A percentile compares a stretch with the other conserved stretches of the same genome.
phyloP scores from a whole-genome alignment of 2,113 vertebrate species.

The Megalops atlanticus region DNA sequence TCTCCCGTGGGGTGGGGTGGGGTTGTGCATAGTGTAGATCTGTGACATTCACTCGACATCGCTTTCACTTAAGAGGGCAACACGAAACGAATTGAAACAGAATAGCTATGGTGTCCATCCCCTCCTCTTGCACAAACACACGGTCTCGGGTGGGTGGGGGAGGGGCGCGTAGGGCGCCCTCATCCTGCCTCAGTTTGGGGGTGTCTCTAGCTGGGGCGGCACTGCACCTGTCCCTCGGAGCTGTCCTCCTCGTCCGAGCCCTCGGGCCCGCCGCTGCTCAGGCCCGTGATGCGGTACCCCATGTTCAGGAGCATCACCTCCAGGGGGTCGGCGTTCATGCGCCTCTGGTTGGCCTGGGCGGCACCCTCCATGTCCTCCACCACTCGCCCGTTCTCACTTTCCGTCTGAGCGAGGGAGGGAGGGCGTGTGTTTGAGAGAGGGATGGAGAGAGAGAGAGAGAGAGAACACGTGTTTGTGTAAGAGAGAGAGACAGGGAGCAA shows the following conservation, averaged over 20 bases:
- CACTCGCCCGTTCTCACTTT: conserved; percentile 85
- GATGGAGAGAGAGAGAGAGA: neutral
- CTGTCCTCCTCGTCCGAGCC: conserved; percentile 93
- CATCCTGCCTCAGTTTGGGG: conserved; percentile 61
- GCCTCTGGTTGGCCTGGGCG: conserved; percentile 93
- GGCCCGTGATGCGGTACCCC: conserved; percentile 96
- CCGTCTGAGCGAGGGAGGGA: conserved; percentile 68
- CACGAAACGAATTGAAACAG: conserved; percentile 45
- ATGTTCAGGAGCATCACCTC: conserved; percentile 99
- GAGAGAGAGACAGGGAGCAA: too few relatives aligned
- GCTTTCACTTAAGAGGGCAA: too few relatives aligned
- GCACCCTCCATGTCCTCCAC: conserved; percentile 97
- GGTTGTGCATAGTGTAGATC: conserved; percentile 66
- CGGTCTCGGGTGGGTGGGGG: conserved; percentile 24
- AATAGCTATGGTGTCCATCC: conserved; percentile 29
- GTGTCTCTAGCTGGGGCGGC: conserved; percentile 90
- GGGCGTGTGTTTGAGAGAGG: conserved; percentile 64
- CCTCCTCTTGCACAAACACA: conserved; percentile 43
- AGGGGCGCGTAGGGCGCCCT: conserved; percentile 26
- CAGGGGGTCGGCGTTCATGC: conserved; percentile 95
- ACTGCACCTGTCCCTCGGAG: conserved; percentile 95
- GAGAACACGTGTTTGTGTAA: too few relatives aligned
- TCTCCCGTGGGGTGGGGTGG: conserved; percentile 48
- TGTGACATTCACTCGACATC: conserved; percentile 56
- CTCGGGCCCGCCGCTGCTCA: conserved; percentile 83